These are phyloP conservation scores for Zapus hudsonius DNA, from an alignment of 2,113 vertebrate species.

Conservation along the genomic window DNA sequence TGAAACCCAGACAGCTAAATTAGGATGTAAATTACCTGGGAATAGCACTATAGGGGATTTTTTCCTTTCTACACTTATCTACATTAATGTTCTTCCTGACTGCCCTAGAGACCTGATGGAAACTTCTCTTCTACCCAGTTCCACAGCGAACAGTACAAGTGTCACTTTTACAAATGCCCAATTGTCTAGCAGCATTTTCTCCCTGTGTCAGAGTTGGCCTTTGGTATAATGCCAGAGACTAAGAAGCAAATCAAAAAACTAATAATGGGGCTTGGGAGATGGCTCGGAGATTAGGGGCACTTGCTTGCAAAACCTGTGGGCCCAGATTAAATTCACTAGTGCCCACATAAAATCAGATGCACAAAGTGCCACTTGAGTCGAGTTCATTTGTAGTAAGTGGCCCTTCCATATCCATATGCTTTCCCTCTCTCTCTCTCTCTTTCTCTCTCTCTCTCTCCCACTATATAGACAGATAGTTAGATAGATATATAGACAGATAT, in stretches of 20 bases:
- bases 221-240: neutral
- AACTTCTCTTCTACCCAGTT: neutral
- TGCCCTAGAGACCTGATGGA: neutral
- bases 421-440: no score
- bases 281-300: no score
- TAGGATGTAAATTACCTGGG: neutral
- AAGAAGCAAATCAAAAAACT: neutral
- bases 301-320: no score
- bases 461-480: no score
- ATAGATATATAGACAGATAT: no score
- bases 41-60: neutral
- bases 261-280: no score
- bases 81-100: neutral
- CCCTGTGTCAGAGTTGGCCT: neutral
- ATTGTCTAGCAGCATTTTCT: neutral
- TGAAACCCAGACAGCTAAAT: neutral
- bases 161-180: neutral
- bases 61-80: neutral
- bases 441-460: no score
- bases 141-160: neutral
- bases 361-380: no score
- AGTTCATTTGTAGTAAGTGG: no score
- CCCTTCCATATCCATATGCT: no score
- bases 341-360: no score
- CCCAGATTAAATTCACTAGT: no score